Conservation (phyloP, 2,888 invertebrate species). For the Cephalotes varians region DNA sequence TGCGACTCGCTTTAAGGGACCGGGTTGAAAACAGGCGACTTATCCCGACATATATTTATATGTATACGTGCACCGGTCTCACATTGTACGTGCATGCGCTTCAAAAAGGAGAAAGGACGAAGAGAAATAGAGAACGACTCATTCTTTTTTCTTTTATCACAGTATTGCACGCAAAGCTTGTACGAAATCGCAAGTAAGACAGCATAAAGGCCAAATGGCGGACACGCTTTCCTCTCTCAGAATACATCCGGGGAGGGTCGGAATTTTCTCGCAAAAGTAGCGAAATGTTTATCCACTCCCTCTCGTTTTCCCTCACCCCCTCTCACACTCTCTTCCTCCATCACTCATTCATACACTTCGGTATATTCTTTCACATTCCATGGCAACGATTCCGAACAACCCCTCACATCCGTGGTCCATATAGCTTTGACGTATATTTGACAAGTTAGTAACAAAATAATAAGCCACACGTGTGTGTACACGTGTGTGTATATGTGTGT, state of each 20-base stretch:
- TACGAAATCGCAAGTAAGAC: slow-evolving; percentile 83
- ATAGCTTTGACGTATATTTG: slow-evolving; percentile 75
- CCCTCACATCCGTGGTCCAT: slow-evolving; percentile 69
- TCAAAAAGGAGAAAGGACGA: slow-evolving; percentile 71
- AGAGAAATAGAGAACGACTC: slow-evolving; percentile 82
- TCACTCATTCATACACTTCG: slow-evolving; percentile 20
- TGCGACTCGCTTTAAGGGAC: slow-evolving; percentile 27
- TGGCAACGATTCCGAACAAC: slow-evolving; percentile 61
- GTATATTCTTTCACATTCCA: slow-evolving; percentile 57
- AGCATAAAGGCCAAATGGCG: slow-evolving; percentile 83
- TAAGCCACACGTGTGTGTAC: slow-evolving; percentile 62
- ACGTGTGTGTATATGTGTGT: slow-evolving; percentile 43
- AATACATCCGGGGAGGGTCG: slow-evolving; percentile 63
- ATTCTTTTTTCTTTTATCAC: slow-evolving; percentile 79
- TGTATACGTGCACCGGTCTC: slow-evolving; percentile 17
- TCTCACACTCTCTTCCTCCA: slow-evolving; percentile 9
- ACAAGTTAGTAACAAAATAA: slow-evolving; percentile 80
- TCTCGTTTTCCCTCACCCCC: slow-evolving; percentile 16
- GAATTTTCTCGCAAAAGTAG: slow-evolving; percentile 66
- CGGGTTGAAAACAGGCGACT: slow-evolving; percentile 42
- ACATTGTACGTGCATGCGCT: slow-evolving; percentile 40
- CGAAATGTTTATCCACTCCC: slow-evolving; percentile 51
- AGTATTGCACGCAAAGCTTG: slow-evolving; percentile 83
- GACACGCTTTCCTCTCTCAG: slow-evolving; percentile 69
- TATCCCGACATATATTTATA: slow-evolving; percentile 14